Evolutionary conservation across 2,113 vertebrate species (phyloP).

Genomic region (Centropus bengalensis): DNA sequence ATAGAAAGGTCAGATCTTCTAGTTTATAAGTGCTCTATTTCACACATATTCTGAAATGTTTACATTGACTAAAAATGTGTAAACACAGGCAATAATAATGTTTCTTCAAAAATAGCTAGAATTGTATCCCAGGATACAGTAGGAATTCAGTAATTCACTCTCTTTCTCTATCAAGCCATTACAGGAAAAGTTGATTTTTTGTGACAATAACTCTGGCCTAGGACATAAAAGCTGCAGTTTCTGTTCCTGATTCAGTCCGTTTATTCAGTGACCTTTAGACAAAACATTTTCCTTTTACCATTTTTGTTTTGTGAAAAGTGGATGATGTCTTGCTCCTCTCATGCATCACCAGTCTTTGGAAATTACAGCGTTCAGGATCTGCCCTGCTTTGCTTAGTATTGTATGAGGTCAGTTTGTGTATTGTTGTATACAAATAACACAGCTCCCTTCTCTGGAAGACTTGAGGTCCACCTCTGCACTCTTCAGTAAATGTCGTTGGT

Average conservation of each 20-base stretch:
- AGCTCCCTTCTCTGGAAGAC: not conserved
- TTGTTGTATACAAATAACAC: not conserved
- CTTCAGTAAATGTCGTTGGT: not conserved
- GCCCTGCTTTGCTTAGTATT: not conserved
- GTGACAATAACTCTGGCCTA: not conserved
- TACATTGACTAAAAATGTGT: not conserved
- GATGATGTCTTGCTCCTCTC: not conserved
- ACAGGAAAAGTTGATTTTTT: not conserved
- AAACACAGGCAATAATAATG: conserved; percentile 1
- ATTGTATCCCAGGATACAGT: not conserved
- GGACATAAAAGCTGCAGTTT: not conserved
- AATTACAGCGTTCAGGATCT: not conserved
- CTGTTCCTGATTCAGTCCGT: not conserved
- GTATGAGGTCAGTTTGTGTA: not conserved
- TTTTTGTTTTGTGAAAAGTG: not conserved
- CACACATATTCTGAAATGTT: not conserved
- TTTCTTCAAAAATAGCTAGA: not conserved
- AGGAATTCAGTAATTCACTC: not conserved
- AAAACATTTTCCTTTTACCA: not conserved
- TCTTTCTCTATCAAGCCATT: not conserved
- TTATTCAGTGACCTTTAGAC: not conserved
- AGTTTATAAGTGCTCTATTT: not conserved
- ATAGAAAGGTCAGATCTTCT: not conserved
- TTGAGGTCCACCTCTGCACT: not conserved
- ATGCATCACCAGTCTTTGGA: not conserved